These are phyloP conservation scores for Catostylus mosaicus DNA, from an alignment of 30 jellyfish, hydroid and myxozoan species.

Conservation along the genomic window DNA sequence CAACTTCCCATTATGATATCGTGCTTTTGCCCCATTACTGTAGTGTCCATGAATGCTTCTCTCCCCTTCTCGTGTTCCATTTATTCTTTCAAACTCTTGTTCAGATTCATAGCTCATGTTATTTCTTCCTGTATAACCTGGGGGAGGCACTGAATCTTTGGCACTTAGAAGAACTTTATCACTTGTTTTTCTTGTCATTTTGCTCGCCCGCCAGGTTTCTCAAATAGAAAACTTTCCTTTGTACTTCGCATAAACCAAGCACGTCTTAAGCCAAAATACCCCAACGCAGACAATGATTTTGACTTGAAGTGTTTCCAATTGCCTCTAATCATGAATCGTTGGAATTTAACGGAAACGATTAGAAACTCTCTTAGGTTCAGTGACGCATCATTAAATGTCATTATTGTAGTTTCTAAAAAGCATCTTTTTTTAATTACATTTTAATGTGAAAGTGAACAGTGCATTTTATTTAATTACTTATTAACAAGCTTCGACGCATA, in stretches of 20 bases:
- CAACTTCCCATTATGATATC: background rate
- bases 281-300: too few species aligned
- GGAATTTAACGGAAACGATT: slow-evolving; percentile 8
- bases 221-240: too few species aligned
- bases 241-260: background rate
- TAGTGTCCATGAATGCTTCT: background rate
- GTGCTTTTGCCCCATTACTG: background rate
- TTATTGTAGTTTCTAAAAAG: background rate
- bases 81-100: background rate
- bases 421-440: background rate
- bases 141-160: slow-evolving; percentile 43
- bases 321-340: too few species aligned
- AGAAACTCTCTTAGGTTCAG: background rate
- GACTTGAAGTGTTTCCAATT: too few species aligned
- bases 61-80: background rate
- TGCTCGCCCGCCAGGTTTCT: background rate
- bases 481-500: background rate
- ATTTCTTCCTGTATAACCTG: slow-evolving; percentile 28
- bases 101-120: slow-evolving; percentile 35
- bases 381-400: background rate
- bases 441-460: slow-evolving; percentile 15
- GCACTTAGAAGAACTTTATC: slow-evolving; percentile 22
- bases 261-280: background rate
- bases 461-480: background rate
- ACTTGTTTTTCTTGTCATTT: slow-evolving; percentile 29